phyloP scores from a whole-genome alignment of 2,888 invertebrate species.

The Aporophyla nigra region DNA sequence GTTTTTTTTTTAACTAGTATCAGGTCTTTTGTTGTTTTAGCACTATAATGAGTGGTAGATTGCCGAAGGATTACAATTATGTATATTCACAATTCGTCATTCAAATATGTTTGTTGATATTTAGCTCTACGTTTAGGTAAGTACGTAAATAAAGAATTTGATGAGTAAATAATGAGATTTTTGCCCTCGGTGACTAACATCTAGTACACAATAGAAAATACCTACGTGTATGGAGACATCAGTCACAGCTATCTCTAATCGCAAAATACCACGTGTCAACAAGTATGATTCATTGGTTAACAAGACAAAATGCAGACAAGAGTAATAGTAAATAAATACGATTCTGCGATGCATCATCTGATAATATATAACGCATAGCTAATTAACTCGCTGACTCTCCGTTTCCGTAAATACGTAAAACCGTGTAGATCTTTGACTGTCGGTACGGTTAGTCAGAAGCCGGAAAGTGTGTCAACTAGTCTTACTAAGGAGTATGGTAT shows the following conservation, averaged over 20 bases:
- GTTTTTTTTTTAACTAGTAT: neutral
- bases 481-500: too few relatives aligned
- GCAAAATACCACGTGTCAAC: constrained; percentile 29
- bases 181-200: constrained; percentile 6
- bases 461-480: too few relatives aligned
- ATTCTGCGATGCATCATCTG: constrained; percentile 42
- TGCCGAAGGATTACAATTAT: neutral
- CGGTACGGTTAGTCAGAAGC: too few relatives aligned
- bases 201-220: constrained; percentile 1
- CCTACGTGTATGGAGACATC: neutral
- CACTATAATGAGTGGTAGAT: neutral
- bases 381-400: neutral
- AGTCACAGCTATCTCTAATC: constrained; percentile 27
- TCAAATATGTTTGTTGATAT: neutral
- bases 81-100: neutral
- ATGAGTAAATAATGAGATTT: constrained; percentile 2
- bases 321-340: constrained; percentile 39
- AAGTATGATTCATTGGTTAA: constrained; percentile 46
- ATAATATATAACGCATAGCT: constrained; percentile 18
- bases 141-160: neutral
- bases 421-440: too few relatives aligned
- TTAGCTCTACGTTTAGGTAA: neutral
- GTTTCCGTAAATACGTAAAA: neutral
- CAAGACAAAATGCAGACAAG: constrained; percentile 43
- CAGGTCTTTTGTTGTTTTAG: neutral